Evolutionary conservation across 2,888 invertebrate genomes (phyloP).

Genomic region (Cantharis rustica): DNA sequence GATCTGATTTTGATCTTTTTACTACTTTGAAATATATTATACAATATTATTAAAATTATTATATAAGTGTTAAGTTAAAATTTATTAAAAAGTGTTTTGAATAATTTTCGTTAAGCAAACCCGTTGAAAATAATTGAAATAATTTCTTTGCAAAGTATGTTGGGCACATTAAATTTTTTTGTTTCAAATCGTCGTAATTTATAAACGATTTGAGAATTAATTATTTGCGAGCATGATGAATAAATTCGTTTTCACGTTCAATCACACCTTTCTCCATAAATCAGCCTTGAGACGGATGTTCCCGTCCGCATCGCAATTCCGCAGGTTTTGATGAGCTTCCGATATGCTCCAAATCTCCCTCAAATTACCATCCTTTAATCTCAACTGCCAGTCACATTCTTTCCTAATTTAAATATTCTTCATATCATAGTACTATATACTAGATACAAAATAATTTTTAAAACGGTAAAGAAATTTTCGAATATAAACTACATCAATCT

Average conservation of each 20-base stretch:
- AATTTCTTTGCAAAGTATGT: not conserved
- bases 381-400: constrained; percentile 45
- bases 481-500: constrained; percentile 15
- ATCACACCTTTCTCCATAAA: constrained; percentile 41
- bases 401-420: constrained; percentile 31
- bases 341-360: constrained; percentile 53
- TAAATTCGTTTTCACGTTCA: constrained; percentile 28
- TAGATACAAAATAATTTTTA: constrained; percentile 22
- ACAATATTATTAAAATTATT: too few relatives aligned
- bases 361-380: constrained; percentile 50
- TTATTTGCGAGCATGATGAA: constrained; percentile 22
- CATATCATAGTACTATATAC: constrained; percentile 12
- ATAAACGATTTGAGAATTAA: constrained; percentile 23
- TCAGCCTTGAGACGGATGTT: constrained; percentile 48
- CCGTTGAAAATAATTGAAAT: not conserved
- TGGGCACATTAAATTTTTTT: not conserved
- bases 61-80: too few relatives aligned
- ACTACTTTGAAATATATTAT: too few relatives aligned
- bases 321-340: constrained; percentile 54
- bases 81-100: too few relatives aligned
- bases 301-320: constrained; percentile 51
- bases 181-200: not conserved
- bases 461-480: constrained; percentile 14
- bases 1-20: too few relatives aligned
- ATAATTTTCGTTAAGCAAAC: not conserved